These are phyloP conservation scores for Orcinus orca DNA, from an alignment of 2,113 vertebrate species.

Conservation along the genomic window DNA sequence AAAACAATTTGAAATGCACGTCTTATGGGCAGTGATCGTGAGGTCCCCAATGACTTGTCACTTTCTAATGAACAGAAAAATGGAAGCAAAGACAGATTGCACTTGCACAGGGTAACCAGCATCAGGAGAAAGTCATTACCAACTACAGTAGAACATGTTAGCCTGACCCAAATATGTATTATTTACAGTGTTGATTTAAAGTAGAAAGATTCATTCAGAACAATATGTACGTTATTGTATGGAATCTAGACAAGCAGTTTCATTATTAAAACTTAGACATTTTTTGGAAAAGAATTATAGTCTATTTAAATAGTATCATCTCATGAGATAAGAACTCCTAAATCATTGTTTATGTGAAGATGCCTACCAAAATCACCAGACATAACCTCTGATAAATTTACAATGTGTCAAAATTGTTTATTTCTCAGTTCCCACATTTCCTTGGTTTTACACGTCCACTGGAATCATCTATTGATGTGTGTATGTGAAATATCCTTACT, in stretches of 20 bases:
- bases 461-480: neutral
- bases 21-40: neutral
- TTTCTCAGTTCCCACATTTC: neutral
- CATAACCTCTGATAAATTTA: neutral
- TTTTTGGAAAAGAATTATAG: neutral
- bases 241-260: neutral
- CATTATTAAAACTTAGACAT: neutral
- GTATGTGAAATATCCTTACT: neutral
- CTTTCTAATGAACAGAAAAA: constrained; percentile 35
- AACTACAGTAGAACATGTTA: neutral
- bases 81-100: neutral
- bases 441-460: neutral
- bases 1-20: constrained; percentile 36
- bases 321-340: neutral
- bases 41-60: neutral
- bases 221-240: neutral
- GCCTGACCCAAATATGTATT: neutral
- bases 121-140: neutral
- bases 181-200: neutral
- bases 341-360: neutral
- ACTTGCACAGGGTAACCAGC: neutral
- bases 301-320: constrained; percentile 25
- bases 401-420: neutral
- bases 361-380: neutral
- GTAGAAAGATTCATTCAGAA: neutral